Conservation (phyloP, 2,888 invertebrate genomes). For the Stenichneumon culpator region DNA sequence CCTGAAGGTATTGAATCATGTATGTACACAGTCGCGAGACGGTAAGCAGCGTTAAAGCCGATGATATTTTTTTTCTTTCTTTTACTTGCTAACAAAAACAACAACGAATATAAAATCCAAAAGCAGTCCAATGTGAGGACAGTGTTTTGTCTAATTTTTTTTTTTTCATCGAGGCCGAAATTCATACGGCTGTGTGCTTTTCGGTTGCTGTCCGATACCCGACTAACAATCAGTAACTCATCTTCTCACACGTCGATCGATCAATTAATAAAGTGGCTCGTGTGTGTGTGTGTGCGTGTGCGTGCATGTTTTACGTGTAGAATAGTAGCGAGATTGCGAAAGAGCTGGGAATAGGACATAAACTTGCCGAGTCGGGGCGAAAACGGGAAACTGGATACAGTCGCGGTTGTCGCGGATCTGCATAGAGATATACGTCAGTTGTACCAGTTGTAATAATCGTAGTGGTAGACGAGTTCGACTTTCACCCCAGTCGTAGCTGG, state of each 20-base stretch:
- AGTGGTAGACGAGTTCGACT: constrained; percentile 33
- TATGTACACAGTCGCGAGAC: constrained; percentile 84
- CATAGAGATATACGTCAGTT: neutral
- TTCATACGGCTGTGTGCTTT: constrained; percentile 61
- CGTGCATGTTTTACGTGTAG: neutral
- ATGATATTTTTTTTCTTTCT: constrained; percentile 44
- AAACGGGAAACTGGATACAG: constrained; percentile 68
- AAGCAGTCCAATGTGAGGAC: constrained; percentile 4
- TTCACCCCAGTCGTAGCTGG: constrained; percentile 47
- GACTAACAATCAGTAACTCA: constrained; percentile 54
- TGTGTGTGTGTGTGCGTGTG: neutral
- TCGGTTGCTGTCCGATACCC: constrained; percentile 56
- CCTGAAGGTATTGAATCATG: constrained; percentile 93
- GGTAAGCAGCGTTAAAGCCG: constrained; percentile 80
- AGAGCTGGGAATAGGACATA: constrained; percentile 24
- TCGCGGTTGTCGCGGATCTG: constrained; percentile 49
- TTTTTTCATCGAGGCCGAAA: constrained; percentile 39
- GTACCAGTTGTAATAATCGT: neutral
- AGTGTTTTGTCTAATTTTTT: constrained; percentile 12
- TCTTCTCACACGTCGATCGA: constrained; percentile 9
- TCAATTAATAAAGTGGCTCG: neutral
- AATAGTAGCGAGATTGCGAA: constrained; percentile 32
- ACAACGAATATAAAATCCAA: neutral
- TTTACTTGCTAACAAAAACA: constrained; percentile 29
- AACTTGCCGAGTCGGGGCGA: constrained; percentile 65